Conservation (phyloP, 2,888 invertebrate genomes). For the Oligia fasciuncula region DNA sequence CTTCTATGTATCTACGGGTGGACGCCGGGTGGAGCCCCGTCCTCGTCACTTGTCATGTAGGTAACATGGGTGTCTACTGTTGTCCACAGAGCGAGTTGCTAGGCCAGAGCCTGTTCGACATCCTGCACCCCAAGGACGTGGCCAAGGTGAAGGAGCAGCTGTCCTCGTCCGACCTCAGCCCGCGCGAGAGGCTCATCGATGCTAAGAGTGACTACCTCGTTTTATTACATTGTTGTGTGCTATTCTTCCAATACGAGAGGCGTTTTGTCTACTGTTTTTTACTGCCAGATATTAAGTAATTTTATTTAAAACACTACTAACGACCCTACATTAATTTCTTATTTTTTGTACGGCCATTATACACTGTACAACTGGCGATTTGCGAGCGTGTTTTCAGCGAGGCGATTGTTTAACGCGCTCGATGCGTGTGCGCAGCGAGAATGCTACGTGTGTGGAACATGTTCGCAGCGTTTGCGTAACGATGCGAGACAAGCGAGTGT, state of each 20-base stretch:
- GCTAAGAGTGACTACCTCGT: constrained; percentile 93
- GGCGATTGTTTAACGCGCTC: not conserved
- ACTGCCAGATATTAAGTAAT: not conserved
- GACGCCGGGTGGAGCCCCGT: not conserved
- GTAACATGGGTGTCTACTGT: constrained; percentile 5
- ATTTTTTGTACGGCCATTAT: not conserved
- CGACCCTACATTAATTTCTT: not conserved
- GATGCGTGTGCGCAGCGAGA: not conserved
- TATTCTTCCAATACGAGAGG: not conserved
- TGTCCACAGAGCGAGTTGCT: constrained; percentile 93
- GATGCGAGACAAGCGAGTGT: not conserved
- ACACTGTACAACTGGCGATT: not conserved
- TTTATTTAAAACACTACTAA: not conserved
- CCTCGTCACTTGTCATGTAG: constrained; percentile 4
- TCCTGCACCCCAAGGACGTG: constrained; percentile 98
- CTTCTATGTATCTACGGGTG: not conserved
- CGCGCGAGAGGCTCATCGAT: constrained; percentile 96
- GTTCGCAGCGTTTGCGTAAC: not conserved
- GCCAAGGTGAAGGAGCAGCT: constrained; percentile 98
- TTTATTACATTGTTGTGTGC: constrained; percentile 3
- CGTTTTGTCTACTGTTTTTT: not conserved
- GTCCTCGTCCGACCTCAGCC: constrained; percentile 96
- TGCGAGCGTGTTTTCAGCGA: not conserved
- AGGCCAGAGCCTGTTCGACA: constrained; percentile 98
- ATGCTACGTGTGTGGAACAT: not conserved